phyloP scores from a whole-genome alignment of 2,888 invertebrate genomes.

The Tortrix viridana region DNA sequence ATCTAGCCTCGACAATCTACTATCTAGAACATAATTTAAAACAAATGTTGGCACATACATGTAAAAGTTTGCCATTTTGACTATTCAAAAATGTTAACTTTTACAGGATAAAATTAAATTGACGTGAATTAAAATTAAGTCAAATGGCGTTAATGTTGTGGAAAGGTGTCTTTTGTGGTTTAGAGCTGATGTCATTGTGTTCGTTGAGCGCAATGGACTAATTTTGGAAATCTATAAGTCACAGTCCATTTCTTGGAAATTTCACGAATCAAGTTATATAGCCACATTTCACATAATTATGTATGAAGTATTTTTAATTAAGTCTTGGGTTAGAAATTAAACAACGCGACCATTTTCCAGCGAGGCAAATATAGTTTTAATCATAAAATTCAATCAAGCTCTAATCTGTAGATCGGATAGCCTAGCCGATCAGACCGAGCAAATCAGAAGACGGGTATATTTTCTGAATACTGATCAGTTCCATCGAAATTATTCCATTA shows the following conservation, averaged over 20 bases:
- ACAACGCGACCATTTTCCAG: conserved; percentile 1
- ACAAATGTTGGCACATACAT: too few relatives aligned
- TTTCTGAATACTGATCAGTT: conserved; percentile 75
- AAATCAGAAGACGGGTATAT: conserved; percentile 61
- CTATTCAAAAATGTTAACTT: too few relatives aligned
- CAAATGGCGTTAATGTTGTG: conserved; percentile 27
- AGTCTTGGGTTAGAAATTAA: not conserved
- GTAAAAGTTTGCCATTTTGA: too few relatives aligned
- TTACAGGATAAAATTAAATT: not conserved
- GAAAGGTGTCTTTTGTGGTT: conserved; percentile 40
- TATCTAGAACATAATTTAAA: too few relatives aligned
- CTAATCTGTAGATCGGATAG: conserved; percentile 57
- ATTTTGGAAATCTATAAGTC: conserved; percentile 57
- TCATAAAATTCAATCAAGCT: conserved; percentile 60
- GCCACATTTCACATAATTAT: conserved; percentile 14
- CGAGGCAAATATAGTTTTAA: conserved; percentile 34
- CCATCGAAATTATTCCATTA: conserved; percentile 75
- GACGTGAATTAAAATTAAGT: not conserved
- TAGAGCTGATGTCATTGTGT: conserved; percentile 53
- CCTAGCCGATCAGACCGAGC: conserved; percentile 54
- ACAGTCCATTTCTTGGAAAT: conserved; percentile 55
- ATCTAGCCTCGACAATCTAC: too few relatives aligned
- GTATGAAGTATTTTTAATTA: not conserved
- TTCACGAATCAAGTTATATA: conserved; percentile 5
- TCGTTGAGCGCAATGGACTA: conserved; percentile 54